Conservation (phyloP, 2,888 invertebrate species). For the Chrysomela aeneicollis region DNA sequence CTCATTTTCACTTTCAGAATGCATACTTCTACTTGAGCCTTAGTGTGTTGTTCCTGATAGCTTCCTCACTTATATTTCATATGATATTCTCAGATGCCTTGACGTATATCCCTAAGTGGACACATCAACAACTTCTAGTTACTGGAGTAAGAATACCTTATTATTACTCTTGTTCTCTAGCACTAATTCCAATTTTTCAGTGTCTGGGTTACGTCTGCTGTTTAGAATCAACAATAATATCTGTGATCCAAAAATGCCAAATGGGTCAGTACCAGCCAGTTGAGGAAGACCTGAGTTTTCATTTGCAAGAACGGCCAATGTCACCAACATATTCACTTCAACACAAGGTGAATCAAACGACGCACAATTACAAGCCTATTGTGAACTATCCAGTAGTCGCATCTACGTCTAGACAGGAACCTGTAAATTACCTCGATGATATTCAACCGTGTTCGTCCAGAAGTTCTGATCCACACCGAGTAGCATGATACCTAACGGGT, state of each 20-base stretch:
- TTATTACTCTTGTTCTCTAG: neutral
- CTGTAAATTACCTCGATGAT: conserved; percentile 58
- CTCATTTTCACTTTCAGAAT: conserved; percentile 64
- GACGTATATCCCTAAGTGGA: conserved; percentile 75
- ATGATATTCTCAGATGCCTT: conserved; percentile 72
- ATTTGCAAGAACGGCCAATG: conserved; percentile 61
- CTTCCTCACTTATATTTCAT: conserved; percentile 74
- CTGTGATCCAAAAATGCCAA: conserved; percentile 67
- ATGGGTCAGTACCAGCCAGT: conserved; percentile 69
- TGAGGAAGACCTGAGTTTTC: conserved; percentile 69
- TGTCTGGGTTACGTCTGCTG: conserved; percentile 70
- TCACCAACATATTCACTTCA: conserved; percentile 56
- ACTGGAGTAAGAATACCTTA: conserved; percentile 66
- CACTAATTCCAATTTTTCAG: no score
- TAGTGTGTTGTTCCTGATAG: conserved; percentile 75
- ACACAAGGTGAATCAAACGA: conserved; percentile 58
- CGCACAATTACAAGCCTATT: conserved; percentile 61
- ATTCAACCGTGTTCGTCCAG: conserved; percentile 63
- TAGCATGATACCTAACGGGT: conserved; percentile 57
- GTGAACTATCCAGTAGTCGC: conserved; percentile 55
- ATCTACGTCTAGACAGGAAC: conserved; percentile 65
- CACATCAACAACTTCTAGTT: conserved; percentile 73
- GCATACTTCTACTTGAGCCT: conserved; percentile 77
- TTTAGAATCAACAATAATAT: conserved; percentile 67
- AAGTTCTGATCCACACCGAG: conserved; percentile 57